Evolutionary conservation across 2,113 vertebrate species (phyloP).

Genomic region (Paradoxurus hermaphroditus): DNA sequence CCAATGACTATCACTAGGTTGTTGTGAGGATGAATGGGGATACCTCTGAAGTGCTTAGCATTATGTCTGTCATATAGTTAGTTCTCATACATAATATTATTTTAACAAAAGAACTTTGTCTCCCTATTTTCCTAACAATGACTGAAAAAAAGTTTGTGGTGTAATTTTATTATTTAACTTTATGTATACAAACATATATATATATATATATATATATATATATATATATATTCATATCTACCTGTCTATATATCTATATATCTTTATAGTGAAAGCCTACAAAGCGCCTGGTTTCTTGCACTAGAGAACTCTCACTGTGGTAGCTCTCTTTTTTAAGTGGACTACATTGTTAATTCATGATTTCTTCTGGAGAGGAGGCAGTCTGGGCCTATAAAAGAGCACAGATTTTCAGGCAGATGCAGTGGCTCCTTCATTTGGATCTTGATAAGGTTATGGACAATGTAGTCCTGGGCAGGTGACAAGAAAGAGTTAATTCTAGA

Average conservation of each 20-base stretch:
- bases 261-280: neutral
- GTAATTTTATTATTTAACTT: neutral
- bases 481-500: neutral
- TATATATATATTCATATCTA: too few relatives aligned
- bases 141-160: neutral
- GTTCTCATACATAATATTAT: neutral
- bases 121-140: neutral
- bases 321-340: neutral
- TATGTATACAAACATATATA: too few relatives aligned
- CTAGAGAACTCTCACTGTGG: neutral
- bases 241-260: too few relatives aligned
- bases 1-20: neutral
- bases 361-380: neutral
- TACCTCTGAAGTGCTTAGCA: neutral
- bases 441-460: neutral
- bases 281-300: neutral
- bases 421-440: neutral
- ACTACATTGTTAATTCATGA: neutral
- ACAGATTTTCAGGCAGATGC: neutral
- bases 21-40: neutral
- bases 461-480: neutral
- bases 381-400: neutral
- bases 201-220: neutral
- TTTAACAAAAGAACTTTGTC: neutral
- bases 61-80: neutral